These are phyloP conservation scores for Gymnothorax javanicus DNA, from an alignment of 2,797 vertebrate genomes.

Conservation along the genomic window DNA sequence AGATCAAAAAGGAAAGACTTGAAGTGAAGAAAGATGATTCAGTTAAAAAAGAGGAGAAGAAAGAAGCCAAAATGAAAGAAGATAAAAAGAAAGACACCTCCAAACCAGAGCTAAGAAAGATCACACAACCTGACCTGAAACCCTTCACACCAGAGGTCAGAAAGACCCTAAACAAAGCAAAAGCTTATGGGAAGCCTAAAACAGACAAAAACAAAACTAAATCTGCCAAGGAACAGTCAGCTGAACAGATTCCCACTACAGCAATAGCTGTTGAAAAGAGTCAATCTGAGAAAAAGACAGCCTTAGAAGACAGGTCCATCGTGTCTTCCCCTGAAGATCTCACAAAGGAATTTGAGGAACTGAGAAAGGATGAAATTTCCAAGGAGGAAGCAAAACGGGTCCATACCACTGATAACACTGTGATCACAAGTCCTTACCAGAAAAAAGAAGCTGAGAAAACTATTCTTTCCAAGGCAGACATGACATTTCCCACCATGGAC, in stretches of 20 bases:
- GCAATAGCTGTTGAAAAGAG: slow-evolving; percentile 57
- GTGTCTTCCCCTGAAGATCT: slow-evolving; percentile 96
- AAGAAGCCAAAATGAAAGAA: slow-evolving; percentile 85
- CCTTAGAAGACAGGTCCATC: slow-evolving; percentile 76
- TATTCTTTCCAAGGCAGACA: slow-evolving; percentile 54
- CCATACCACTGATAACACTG: slow-evolving; percentile 31
- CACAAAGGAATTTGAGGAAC: slow-evolving; percentile 92
- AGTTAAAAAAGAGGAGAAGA: slow-evolving; percentile 88
- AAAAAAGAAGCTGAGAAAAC: slow-evolving; percentile 29
- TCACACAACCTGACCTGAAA: slow-evolving; percentile 90
- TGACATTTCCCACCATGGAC: slow-evolving; percentile 54
- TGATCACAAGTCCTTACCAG: slow-evolving; percentile 48
- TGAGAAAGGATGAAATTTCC: slow-evolving; percentile 78
- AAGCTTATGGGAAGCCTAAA: slow-evolving; percentile 85
- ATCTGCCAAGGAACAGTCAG: slow-evolving; percentile 73
- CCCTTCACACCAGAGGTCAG: slow-evolving; percentile 95
- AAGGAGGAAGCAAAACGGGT: slow-evolving; percentile 37
- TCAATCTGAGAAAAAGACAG: slow-evolving; percentile 39
- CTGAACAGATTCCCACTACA: slow-evolving; percentile 73
- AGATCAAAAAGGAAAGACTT: slow-evolving; percentile 85
- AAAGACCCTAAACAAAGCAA: slow-evolving; percentile 94
- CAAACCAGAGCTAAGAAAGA: slow-evolving; percentile 88
- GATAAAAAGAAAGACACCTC: slow-evolving; percentile 87
- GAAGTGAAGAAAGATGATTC: slow-evolving; percentile 83
- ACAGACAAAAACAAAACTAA: slow-evolving; percentile 81